Percentiles rank a stretch among this genome's conserved stretches.
phyloP scores from a whole-genome alignment of 30 jellyfish, hydroid and myxozoan genomes.

The Rhopilema esculentum region DNA sequence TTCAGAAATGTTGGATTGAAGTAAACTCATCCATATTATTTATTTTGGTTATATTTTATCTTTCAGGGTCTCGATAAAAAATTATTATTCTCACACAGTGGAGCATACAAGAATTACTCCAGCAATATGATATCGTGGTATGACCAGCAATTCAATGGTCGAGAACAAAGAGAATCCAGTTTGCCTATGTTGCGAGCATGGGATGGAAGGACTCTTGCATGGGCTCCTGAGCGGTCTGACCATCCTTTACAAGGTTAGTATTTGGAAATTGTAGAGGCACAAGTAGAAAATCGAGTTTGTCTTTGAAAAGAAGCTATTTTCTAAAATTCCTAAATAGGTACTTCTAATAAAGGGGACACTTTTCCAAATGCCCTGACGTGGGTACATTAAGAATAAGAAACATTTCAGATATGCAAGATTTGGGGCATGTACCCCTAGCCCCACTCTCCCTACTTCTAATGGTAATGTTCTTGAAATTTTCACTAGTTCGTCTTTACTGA shows the following conservation, averaged over 20 bases:
- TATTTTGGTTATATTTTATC: not conserved
- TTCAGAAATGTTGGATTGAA: too few relatives aligned
- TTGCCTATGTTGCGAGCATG: slow-evolving; percentile 78
- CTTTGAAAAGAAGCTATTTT: not conserved
- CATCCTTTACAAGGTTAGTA: slow-evolving; percentile 88
- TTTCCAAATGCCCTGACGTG: too few relatives aligned
- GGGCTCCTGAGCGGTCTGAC: slow-evolving; percentile 95
- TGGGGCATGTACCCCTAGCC: too few relatives aligned
- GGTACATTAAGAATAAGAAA: too few relatives aligned
- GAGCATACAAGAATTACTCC: slow-evolving; percentile 70
- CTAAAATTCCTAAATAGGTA: not conserved
- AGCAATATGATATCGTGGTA: slow-evolving; percentile 94
- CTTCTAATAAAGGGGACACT: not conserved
- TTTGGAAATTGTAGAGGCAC: too few relatives aligned
- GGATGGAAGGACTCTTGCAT: slow-evolving; percentile 88
- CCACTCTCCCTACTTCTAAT: too few relatives aligned
- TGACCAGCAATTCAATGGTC: slow-evolving; percentile 89
- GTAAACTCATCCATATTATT: too few relatives aligned
- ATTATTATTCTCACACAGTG: slow-evolving; percentile 82
- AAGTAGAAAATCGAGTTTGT: too few relatives aligned
- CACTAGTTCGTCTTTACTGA: too few relatives aligned
- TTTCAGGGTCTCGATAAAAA: slow-evolving; percentile 86
- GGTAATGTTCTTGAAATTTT: too few relatives aligned
- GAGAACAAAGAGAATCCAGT: slow-evolving; percentile 74
- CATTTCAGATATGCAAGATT: too few relatives aligned